Percentiles rank a stretch among this genome's conserved stretches.
These are phyloP conservation scores for Paedocypris sp. DNA, from an alignment of 2,113 vertebrate species.

Conservation along the genomic window DNA sequence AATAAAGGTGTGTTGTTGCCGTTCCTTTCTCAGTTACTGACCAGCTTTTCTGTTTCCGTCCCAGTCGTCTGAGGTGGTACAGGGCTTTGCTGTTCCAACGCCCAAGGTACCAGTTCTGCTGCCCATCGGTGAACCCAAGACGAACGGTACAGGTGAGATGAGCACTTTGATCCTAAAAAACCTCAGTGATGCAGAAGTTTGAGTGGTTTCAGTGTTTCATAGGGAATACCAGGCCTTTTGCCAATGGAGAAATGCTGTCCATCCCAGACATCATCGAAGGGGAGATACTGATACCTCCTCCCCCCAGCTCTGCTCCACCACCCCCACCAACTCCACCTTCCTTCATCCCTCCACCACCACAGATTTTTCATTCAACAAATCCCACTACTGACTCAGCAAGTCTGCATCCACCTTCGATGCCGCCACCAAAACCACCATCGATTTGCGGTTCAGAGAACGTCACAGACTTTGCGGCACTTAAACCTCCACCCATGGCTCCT, in stretches of 20 bases:
- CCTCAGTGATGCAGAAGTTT: conserved; percentile 26
- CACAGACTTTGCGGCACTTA: conserved; percentile 36
- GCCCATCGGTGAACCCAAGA: conserved; percentile 34
- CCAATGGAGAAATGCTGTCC: conserved; percentile 56
- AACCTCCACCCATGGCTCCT: conserved; percentile 53
- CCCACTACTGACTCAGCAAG: background rate
- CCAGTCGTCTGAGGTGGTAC: conserved; percentile 44
- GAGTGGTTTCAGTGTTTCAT: background rate
- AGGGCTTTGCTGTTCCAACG: conserved; percentile 59
- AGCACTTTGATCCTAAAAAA: conserved; percentile 5
- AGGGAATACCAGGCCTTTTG: conserved; percentile 57
- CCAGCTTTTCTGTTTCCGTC: background rate
- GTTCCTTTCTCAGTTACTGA: background rate
- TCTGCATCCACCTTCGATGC: conserved; percentile 50
- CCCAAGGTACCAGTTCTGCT: conserved; percentile 58
- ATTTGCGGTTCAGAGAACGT: background rate
- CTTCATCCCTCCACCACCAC: conserved; percentile 36
- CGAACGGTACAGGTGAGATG: conserved; percentile 51
- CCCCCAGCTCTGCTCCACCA: conserved; percentile 53
- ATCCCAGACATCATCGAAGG: conserved; percentile 53
- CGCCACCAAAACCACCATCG: conserved; percentile 46
- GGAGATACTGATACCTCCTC: conserved; percentile 67
- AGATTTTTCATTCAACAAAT: conserved; percentile 38
- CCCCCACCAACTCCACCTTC: conserved; percentile 63
- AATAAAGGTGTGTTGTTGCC: conserved; percentile 6